Conservation (phyloP, 2,888 invertebrate species). For the Aporophyla nigra region DNA sequence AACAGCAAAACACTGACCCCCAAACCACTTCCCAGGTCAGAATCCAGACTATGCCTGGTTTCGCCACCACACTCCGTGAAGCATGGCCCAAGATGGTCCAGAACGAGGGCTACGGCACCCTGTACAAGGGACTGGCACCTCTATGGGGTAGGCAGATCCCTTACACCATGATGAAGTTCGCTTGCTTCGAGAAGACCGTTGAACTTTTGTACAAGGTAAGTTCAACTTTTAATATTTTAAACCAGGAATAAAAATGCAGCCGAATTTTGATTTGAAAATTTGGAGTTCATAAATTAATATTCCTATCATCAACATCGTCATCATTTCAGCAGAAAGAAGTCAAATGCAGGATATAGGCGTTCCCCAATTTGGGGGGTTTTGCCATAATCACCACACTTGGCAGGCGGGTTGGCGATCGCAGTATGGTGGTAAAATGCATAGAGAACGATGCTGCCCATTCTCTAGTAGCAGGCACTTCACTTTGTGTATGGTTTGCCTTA, state of each 20-base stretch:
- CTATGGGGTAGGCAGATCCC: constrained; percentile 99
- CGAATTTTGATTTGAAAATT: not conserved
- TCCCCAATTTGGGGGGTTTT: too few relatives aligned
- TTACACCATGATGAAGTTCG: constrained; percentile 99
- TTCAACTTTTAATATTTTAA: not conserved
- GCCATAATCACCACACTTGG: too few relatives aligned
- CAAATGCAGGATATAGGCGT: too few relatives aligned
- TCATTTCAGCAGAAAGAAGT: too few relatives aligned
- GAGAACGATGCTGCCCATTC: too few relatives aligned
- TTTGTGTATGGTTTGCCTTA: too few relatives aligned
- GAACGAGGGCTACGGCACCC: constrained; percentile 97
- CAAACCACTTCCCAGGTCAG: constrained; percentile 91
- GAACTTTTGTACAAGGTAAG: constrained; percentile 96
- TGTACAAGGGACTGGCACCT: constrained; percentile 99
- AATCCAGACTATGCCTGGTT: constrained; percentile 99
- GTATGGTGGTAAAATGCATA: too few relatives aligned
- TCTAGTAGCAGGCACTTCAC: too few relatives aligned
- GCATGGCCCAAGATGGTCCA: constrained; percentile 97
- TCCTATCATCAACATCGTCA: too few relatives aligned
- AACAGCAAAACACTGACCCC: not conserved
- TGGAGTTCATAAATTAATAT: not conserved
- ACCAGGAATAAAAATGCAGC: not conserved
- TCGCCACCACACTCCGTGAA: constrained; percentile 96
- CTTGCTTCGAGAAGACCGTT: constrained; percentile 99
- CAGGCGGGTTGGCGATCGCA: too few relatives aligned